These are phyloP conservation scores for Apoda limacodes DNA, from an alignment of 2,888 invertebrate genomes.

Conservation along the genomic window DNA sequence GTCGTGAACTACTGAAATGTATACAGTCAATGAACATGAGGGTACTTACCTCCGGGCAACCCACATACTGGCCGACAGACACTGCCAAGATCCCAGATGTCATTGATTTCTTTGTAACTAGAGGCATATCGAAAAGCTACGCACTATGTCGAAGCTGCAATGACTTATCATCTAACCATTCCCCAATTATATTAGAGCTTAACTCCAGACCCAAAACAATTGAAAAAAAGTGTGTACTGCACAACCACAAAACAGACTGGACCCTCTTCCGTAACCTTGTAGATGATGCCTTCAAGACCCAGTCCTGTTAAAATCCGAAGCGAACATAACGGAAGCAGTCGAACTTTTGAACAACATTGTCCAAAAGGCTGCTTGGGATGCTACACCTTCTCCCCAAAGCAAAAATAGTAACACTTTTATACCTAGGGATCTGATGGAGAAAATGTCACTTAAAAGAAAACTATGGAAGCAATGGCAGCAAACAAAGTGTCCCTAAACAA, in stretches of 20 bases:
- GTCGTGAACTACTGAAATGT: conserved; percentile 10
- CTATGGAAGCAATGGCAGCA: not conserved
- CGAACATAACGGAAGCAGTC: not conserved
- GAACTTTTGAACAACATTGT: not conserved
- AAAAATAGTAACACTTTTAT: too few species aligned
- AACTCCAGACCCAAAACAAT: not conserved
- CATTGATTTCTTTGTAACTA: conserved; percentile 12
- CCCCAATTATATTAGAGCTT: not conserved
- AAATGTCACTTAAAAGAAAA: not conserved
- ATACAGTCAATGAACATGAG: conserved; percentile 3
- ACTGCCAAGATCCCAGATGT: conserved; percentile 13
- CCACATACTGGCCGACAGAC: conserved; percentile 20
- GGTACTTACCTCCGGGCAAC: conserved; percentile 13
- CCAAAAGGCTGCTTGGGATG: not conserved
- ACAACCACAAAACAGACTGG: not conserved
- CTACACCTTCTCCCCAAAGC: not conserved
- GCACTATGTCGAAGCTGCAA: not conserved
- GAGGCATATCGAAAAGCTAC: conserved; percentile 17
- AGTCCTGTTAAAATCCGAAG: not conserved
- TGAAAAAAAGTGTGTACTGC: not conserved
- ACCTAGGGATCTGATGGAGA: not conserved
- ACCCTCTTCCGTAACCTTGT: not conserved
- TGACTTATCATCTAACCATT: not conserved
- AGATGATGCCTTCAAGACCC: not conserved
- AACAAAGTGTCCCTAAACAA: not conserved